phyloP scores from a whole-genome alignment of 2,113 vertebrate species.

The Oreocharis arfaki region DNA sequence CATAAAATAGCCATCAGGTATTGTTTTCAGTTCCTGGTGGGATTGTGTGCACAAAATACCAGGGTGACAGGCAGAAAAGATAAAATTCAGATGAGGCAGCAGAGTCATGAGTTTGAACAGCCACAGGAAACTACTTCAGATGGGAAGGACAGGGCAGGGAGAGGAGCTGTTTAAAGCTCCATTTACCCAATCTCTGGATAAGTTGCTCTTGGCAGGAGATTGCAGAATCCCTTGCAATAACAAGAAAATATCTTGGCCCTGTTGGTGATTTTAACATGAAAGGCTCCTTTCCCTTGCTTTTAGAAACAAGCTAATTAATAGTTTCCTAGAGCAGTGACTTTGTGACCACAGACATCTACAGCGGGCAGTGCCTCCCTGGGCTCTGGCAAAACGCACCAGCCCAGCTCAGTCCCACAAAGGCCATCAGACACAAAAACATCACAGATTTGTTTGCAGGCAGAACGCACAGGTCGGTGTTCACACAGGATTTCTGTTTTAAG shows the following conservation, averaged over 20 bases:
- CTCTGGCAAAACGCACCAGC: not conserved
- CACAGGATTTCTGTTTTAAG: not conserved
- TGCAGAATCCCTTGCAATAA: slow-evolving; percentile 16
- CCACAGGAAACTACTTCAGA: not conserved
- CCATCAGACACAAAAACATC: fast-evolving
- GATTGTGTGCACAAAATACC: not conserved
- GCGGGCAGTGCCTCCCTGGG: not conserved
- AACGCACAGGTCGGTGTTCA: not conserved
- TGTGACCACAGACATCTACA: not conserved
- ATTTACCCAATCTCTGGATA: not conserved
- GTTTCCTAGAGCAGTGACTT: not conserved
- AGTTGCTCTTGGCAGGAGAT: slow-evolving; percentile 16
- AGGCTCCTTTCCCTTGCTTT: not conserved
- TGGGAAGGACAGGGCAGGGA: not conserved
- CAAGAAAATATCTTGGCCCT: not conserved
- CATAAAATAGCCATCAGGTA: not conserved
- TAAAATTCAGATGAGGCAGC: not conserved
- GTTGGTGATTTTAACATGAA: not conserved
- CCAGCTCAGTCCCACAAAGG: not conserved
- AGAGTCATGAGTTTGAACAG: not conserved
- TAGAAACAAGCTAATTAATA: slow-evolving; percentile 1
- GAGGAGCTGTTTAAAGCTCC: not conserved
- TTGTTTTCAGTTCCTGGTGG: not conserved
- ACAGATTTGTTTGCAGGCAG: fast-evolving
- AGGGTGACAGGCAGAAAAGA: not conserved